Percentiles rank a stretch among this genome's conserved stretches.
Evolutionary conservation across 2,797 vertebrate species (phyloP).

Genomic region (Poecilia picta): DNA sequence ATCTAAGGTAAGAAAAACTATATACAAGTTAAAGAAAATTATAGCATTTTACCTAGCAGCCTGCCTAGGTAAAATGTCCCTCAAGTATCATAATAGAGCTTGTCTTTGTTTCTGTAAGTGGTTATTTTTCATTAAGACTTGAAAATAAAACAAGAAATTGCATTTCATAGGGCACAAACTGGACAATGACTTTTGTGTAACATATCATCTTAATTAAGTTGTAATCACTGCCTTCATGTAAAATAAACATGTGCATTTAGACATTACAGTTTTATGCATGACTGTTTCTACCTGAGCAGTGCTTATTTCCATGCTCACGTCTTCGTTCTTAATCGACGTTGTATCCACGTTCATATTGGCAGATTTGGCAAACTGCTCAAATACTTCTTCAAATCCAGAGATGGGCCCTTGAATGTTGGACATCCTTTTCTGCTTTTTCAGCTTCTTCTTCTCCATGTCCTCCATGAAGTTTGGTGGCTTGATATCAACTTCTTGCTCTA

Average conservation of each 20-base stretch:
- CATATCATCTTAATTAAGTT: background rate
- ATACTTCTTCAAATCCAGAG: constrained; percentile 86
- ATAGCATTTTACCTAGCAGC: no score
- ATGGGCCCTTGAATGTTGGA: constrained; percentile 62
- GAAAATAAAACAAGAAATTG: background rate
- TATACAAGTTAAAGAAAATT: background rate
- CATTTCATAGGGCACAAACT: background rate
- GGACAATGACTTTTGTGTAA: background rate
- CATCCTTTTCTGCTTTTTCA: constrained; percentile 77
- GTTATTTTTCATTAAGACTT: background rate
- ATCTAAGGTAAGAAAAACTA: background rate
- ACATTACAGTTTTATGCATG: background rate
- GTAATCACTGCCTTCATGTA: background rate
- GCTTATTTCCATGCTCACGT: constrained; percentile 41
- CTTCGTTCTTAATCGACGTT: constrained; percentile 20
- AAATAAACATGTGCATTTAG: background rate
- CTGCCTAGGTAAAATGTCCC: background rate
- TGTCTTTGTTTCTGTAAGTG: background rate
- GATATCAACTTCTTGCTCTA: constrained; percentile 32
- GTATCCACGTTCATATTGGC: background rate
- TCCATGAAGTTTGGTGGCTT: constrained; percentile 41
- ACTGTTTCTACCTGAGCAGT: constrained; percentile 50
- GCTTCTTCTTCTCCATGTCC: constrained; percentile 77
- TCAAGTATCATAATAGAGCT: background rate
- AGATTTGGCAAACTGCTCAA: constrained; percentile 82